Base-by-base conservation (phyloP, 2,797 vertebrate genomes). In the Ctenopoma multispine region DNA sequence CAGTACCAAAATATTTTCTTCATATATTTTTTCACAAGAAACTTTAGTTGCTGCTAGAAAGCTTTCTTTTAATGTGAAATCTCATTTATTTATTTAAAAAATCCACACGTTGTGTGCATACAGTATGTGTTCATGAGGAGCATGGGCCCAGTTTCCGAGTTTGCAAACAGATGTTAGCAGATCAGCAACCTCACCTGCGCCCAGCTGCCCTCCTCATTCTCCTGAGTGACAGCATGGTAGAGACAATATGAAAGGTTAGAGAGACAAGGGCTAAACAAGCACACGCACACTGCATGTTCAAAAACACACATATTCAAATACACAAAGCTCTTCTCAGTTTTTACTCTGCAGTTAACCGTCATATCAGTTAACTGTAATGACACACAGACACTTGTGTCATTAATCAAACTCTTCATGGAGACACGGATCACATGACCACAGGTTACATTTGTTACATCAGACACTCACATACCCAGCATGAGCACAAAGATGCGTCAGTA, bases 201-300 rank as follows among this genome's bases (percentile, higher is more conserved):
- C 97, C 97, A 99, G 95, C 97, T 98, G 89, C 97, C 97, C 88
- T 97, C 97, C 93, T 98, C 97, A 91, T 95, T 97, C 78, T 97
- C 97, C 97, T 99, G 93, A 90, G 89, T 43, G 86, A 89, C 83
- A 90, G 84, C 90, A 87, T 65, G 93, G 77, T 91, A 83, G 94
- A 96, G 74, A 95, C 86, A 90, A 84, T 80, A 81, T 46, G 88
- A 66, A 93, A 67, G 89, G 86, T 96, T 93, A 90, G 86, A 80
- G 61, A 70, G 56, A 83, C 50, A 72, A 24, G 21, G 15, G 27
- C n/a, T 20, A 74, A 9, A 21, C 44, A 27, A 47, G 58, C 63
- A 81, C 24, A 46, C 41, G 71, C 23, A 73, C 44, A 69, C 24
- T 51, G 44, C 54, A 43, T 38, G 40, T 23, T 53, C 34, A 57